Evolutionary conservation across 2,888 invertebrate species (phyloP).

Genomic region (Digitonthophagus gazella): DNA sequence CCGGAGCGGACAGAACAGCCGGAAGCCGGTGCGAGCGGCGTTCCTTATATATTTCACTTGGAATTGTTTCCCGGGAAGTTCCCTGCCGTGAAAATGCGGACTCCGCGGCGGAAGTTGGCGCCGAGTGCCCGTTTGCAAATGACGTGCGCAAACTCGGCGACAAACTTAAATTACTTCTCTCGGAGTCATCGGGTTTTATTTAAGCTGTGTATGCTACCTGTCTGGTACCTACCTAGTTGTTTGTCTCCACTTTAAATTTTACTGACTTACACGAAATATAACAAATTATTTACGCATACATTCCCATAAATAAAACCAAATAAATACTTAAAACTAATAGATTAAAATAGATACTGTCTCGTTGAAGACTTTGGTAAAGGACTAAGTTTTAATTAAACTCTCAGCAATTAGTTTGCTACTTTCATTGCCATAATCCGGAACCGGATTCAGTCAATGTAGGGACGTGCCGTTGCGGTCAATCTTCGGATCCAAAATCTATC

Average conservation of each 20-base stretch:
- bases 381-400: background rate
- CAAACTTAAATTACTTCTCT: background rate
- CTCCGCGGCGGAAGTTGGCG: background rate
- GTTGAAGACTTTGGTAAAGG: background rate
- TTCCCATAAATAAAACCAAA: too few species aligned
- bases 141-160: background rate
- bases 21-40: background rate
- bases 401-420: background rate
- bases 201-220: background rate
- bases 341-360: too few species aligned
- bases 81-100: background rate
- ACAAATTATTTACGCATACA: too few species aligned
- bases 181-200: background rate
- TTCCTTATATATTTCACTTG: background rate
- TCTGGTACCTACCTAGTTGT: background rate
- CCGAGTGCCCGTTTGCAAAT: background rate
- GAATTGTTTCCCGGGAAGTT: background rate
- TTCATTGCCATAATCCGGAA: background rate
- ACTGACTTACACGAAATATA: background rate
- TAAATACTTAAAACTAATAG: too few species aligned
- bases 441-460: constrained; percentile 26
- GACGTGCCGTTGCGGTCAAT: constrained; percentile 32
- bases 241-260: background rate
- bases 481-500: constrained; percentile 27
- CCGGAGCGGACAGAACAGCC: background rate